Percentiles rank a stretch among this genome's conserved stretches.
Evolutionary conservation across 2,113 vertebrate species (phyloP).

Genomic region (Anolis carolinensis): DNA sequence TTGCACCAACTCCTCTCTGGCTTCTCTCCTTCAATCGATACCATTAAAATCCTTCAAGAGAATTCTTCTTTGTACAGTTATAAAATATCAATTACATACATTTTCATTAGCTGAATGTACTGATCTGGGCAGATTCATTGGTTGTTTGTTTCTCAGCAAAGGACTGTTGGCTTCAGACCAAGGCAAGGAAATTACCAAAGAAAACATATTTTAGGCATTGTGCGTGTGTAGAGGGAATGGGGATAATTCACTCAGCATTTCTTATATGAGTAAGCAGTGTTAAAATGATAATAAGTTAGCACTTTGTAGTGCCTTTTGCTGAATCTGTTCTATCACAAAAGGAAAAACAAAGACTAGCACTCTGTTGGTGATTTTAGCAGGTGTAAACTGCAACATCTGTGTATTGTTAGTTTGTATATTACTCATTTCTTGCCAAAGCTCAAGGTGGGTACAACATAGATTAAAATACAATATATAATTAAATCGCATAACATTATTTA

Average conservation of each 20-base stretch:
- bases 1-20: conserved; percentile 60
- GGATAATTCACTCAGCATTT: background rate
- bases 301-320: conserved; percentile 23
- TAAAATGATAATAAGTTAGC: background rate
- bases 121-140: conserved; percentile 63
- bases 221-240: background rate
- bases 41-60: conserved; percentile 73
- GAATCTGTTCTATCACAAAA: conserved; percentile 33
- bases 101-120: conserved; percentile 79
- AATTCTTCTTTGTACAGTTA: conserved; percentile 71
- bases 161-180: conserved; percentile 59
- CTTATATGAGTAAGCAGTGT: conserved; percentile 6
- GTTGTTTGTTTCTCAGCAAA: conserved; percentile 69
- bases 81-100: conserved; percentile 81
- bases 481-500: too few species aligned
- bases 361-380: too few species aligned
- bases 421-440: too few species aligned
- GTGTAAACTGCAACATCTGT: too few species aligned
- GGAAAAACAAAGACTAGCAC: background rate
- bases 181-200: conserved; percentile 31
- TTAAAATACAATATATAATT: too few species aligned
- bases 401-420: too few species aligned
- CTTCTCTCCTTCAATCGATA: conserved; percentile 73
- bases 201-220: conserved; percentile 33
- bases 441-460: too few species aligned